Base-by-base conservation (phyloP, 2,797 vertebrate species). In the Chelon labrosus region DNA sequence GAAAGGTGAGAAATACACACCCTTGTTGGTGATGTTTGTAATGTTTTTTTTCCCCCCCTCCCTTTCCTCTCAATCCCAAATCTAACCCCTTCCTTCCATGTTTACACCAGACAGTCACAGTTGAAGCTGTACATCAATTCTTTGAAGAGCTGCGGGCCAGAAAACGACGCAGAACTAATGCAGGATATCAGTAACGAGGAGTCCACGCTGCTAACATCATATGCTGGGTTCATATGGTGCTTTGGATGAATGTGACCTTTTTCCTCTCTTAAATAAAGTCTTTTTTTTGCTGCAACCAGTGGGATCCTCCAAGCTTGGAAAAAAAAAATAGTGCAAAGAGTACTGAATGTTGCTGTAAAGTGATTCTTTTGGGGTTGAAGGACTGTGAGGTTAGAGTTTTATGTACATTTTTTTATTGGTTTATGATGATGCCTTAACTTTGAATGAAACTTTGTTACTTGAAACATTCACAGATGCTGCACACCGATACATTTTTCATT, bases 1-100 rank as follows among this genome's bases (percentile, higher is more conserved):
- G 96, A 87, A 97, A 97, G 95, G 97, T 99, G 94, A 92, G 88
- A 73, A 61, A 42, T 20, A 1, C 7, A 61, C 17, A n/a, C 31
- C 37, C 4, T 0, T 41, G n/a, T 56, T 10, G 58, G 12, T 47
- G 1, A 62, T 25, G 11, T 4, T 10, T 39, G 2, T n/a, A 20
- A 25, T 2, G 0, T 1, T 7, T 12, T 49, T 61, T 47, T 44
- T 9, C 0, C 1, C 5, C 5, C 47, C 10, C 20, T 64, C 41
- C 11, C 5, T 22, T 51, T 38, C 4, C 3, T 27, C 54, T 12
- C 17, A 46, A 61, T 50, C 19, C 47, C 53, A 69, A 61, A 68
- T 13, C 20, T 60, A 25, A 79, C 54, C n/a, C 12, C 3, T 60
- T 53, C 10, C n/a, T 53, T 19, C n/a, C 4, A 5, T 25, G 1